Evolutionary conservation across 2,113 vertebrate genomes (phyloP).

Genomic region (Galbula dea): DNA sequence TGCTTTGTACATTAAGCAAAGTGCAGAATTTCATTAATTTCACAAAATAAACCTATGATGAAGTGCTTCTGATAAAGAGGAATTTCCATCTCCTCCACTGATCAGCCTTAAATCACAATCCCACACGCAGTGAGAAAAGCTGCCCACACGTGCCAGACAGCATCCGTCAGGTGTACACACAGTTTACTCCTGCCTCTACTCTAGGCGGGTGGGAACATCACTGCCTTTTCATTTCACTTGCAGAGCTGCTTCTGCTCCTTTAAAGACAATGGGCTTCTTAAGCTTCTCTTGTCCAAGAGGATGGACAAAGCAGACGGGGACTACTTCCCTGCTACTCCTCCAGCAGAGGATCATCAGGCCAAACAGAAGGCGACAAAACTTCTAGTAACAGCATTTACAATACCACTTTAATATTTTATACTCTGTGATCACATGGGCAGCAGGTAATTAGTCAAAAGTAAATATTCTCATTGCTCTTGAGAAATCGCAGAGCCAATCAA

Average conservation of each 20-base stretch:
- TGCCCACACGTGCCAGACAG: neutral
- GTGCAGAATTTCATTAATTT: constrained; percentile 57
- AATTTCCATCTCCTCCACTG: neutral
- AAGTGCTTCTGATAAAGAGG: neutral
- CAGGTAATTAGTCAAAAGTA: neutral
- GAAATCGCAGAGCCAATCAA: neutral
- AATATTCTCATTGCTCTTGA: neutral
- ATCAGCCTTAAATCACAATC: neutral
- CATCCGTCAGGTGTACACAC: neutral
- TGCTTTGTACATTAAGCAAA: constrained; percentile 76
- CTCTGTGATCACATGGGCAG: neutral
- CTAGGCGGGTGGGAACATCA: rapidly evolving
- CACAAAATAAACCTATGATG: constrained; percentile 36
- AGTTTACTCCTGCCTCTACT: neutral
- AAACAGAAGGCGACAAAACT: neutral
- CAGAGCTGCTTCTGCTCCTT: neutral
- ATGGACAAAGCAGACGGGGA: neutral
- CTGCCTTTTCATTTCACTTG: rapidly evolving
- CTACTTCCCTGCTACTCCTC: neutral
- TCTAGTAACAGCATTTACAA: neutral
- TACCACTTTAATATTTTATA: rapidly evolving
- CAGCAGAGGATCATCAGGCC: rapidly evolving
- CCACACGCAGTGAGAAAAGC: neutral
- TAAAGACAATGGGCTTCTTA: neutral
- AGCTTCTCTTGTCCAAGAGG: neutral